Conservation (phyloP, 1,140 invertebrate genomes). For the Oryctes rhinoceros region DNA sequence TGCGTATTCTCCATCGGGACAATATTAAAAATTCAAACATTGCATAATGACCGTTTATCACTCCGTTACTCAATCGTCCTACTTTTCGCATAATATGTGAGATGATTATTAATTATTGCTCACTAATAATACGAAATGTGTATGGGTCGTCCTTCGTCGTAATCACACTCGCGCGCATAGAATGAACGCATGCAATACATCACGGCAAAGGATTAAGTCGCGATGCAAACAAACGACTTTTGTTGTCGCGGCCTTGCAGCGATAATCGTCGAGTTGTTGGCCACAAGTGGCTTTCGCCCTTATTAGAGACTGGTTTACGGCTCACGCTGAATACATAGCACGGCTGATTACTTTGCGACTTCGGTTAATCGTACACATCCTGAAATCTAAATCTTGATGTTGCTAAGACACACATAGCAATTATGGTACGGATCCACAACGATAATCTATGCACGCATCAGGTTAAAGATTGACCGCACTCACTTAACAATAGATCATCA, state of each 20-base stretch:
- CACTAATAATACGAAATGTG: conserved; percentile 7
- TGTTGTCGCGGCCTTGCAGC: not conserved
- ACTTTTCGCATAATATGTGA: not conserved
- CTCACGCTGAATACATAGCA: no score
- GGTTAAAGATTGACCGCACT: no score
- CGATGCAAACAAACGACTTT: not conserved
- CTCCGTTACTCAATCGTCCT: not conserved
- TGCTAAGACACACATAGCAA: no score
- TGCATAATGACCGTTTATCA: not conserved
- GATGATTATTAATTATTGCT: conserved; percentile 10
- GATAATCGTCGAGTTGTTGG: not conserved
- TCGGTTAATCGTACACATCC: no score
- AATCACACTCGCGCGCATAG: not conserved
- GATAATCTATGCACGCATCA: no score
- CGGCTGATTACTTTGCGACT: no score
- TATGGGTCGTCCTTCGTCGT: not conserved
- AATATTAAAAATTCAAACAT: not conserved
- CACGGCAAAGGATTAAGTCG: not conserved
- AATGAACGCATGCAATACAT: not conserved
- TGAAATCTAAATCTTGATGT: no score
- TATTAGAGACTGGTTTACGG: no score
- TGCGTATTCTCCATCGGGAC: not conserved
- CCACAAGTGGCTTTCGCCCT: not conserved
- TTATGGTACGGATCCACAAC: no score
- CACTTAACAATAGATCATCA: no score